Evolutionary conservation across 2,888 invertebrate species (phyloP), one percentile per base, ranked within the genome.

Genomic region (Amiota communis): DNA sequence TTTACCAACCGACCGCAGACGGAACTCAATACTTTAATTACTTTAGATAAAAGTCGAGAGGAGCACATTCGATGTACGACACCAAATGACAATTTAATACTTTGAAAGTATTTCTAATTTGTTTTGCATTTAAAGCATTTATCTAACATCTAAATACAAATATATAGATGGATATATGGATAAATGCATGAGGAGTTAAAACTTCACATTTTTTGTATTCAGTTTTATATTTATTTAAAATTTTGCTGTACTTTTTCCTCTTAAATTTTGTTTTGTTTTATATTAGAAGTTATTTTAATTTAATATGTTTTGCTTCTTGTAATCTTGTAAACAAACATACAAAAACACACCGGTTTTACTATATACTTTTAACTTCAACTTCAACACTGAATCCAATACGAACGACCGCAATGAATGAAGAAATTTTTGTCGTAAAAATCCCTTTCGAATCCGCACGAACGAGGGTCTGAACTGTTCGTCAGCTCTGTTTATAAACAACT

Each of bases 401-500:
- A 23, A 23, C 23, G 23, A 23, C 23, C 23, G 23, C 1, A 23
- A 23, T 23, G 23, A 23, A 2, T 23, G 23, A 59, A 59, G 20
- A 59, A 20, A 59, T 17, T 20, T 59, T 20, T 36, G 36, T 36
- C 59, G 59, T 59, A 59, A 59, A 59, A 59, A 59, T 48, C 36
- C 47, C 11, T 67, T 67, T 68, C 51, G 51, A 20, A 17, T 36
- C 15, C 51, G 36, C 23, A 51, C 53, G 56, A 69, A 69, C 53
- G 47, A 23, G 20, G 46, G 59, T 12, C 64, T 51, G 67, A 68
- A 79, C 77, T 79, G 71, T 71, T 57, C 79, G 71, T 70, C 69
- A 75, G 75, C 78, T 76, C 78, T 80, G 80, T 83, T 86, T 86
- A 83, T 84, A 86, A 86, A 86, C 86, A 86, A 86, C 86, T 86